Conservation (phyloP, 1,140 invertebrate species). For the Phortica variegata region DNA sequence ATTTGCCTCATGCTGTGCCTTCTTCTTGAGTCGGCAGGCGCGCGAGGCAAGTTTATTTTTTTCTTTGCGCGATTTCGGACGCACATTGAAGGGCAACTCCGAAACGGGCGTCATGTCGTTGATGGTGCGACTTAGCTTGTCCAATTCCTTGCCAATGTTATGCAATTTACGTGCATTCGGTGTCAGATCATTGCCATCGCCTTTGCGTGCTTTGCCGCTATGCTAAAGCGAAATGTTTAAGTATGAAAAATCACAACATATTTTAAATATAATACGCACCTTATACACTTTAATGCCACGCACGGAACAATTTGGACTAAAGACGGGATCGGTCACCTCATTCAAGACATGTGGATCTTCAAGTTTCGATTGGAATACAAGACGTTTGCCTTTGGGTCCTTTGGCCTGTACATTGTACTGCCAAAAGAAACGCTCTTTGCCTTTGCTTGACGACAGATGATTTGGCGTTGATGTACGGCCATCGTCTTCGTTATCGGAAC, state of each 20-base stretch:
- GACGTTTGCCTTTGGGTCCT: conserved; percentile 89
- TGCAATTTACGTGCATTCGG: conserved; percentile 91
- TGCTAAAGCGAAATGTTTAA: conserved; percentile 28
- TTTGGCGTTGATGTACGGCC: conserved; percentile 57
- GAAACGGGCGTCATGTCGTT: conserved; percentile 95
- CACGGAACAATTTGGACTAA: conserved; percentile 84
- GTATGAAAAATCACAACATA: background rate
- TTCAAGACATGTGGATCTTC: conserved; percentile 92
- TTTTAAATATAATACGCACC: conserved; percentile 18
- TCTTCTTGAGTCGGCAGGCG: conserved; percentile 92
- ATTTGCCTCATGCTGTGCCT: conserved; percentile 92
- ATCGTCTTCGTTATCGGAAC: conserved; percentile 72
- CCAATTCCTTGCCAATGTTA: conserved; percentile 87
- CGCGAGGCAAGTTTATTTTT: conserved; percentile 97
- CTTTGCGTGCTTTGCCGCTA: conserved; percentile 92
- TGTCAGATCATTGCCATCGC: conserved; percentile 96
- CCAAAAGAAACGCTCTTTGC: conserved; percentile 93
- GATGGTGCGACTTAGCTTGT: conserved; percentile 86
- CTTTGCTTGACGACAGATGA: conserved; percentile 59
- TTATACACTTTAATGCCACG: conserved; percentile 80
- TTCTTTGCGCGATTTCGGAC: conserved; percentile 92
- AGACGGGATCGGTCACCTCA: conserved; percentile 88
- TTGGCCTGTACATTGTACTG: conserved; percentile 99
- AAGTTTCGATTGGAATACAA: conserved; percentile 77
- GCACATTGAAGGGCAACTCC: conserved; percentile 84